phyloP scores from a whole-genome alignment of 1,140 invertebrate species.

The Lethocerus indicus region DNA sequence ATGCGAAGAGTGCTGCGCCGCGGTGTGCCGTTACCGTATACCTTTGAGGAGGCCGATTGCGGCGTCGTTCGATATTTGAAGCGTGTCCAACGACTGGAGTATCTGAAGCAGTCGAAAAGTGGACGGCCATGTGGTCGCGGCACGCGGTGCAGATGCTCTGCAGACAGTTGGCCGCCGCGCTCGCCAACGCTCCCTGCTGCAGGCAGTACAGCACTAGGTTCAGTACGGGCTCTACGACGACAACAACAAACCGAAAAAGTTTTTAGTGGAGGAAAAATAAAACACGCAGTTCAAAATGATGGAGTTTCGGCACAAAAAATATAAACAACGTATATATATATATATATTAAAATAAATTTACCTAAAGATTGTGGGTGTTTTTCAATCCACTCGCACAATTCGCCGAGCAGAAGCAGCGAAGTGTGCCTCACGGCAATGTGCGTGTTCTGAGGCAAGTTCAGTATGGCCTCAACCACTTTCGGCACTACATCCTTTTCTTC shows the following conservation, averaged over 20 bases:
- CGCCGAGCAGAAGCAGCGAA: slow-evolving; percentile 74
- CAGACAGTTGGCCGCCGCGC: slow-evolving; percentile 57
- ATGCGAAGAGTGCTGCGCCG: no score
- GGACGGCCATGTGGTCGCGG: slow-evolving; percentile 56
- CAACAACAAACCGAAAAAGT: slow-evolving; percentile 5
- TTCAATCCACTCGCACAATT: slow-evolving; percentile 91
- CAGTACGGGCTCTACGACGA: slow-evolving; percentile 47
- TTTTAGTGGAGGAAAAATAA: neutral
- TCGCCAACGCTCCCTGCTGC: slow-evolving; percentile 52
- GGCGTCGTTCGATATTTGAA: slow-evolving; percentile 62
- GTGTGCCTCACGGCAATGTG: slow-evolving; percentile 82
- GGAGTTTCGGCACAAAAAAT: neutral
- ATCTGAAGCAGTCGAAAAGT: slow-evolving; percentile 61
- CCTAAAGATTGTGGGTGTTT: slow-evolving; percentile 61
- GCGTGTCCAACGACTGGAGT: slow-evolving; percentile 56
- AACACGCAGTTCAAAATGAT: neutral
- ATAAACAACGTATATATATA: neutral
- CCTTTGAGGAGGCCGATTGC: slow-evolving; percentile 71
- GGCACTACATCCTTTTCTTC: slow-evolving; percentile 84
- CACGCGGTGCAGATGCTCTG: slow-evolving; percentile 61
- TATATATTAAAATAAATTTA: slow-evolving; percentile 21
- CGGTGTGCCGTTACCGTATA: no score
- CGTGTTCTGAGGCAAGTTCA: slow-evolving; percentile 64
- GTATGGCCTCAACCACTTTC: slow-evolving; percentile 79
- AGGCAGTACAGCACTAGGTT: slow-evolving; percentile 61